Evolutionary conservation across 1,140 invertebrate species (phyloP).

Genomic region (Eupeodes corollae): DNA sequence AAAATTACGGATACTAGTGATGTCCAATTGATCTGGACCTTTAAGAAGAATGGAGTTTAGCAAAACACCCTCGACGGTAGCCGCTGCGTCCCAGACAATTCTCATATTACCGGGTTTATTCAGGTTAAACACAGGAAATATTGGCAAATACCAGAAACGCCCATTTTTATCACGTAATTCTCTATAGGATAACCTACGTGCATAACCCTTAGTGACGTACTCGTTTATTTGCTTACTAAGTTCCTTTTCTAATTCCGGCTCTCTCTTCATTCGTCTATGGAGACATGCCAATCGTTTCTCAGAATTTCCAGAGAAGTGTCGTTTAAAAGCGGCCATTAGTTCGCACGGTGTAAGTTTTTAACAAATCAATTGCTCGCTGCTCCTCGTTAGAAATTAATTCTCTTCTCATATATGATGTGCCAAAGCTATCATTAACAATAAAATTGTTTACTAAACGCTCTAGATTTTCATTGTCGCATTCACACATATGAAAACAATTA

Average conservation of each 20-base stretch:
- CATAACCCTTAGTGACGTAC: slow-evolving; percentile 3
- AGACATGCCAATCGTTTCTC: slow-evolving; percentile 1
- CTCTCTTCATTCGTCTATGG: slow-evolving; percentile 6
- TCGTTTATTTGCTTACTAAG: background rate
- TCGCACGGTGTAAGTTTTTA: background rate
- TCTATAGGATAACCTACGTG: background rate
- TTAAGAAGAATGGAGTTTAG: slow-evolving; percentile 15
- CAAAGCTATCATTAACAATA: background rate
- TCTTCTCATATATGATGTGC: background rate
- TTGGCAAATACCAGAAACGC: slow-evolving; percentile 19
- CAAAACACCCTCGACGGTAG: slow-evolving; percentile 5
- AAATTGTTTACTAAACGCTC: background rate
- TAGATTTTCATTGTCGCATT: background rate
- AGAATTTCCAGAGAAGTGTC: slow-evolving; percentile 11
- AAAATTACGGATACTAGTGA: slow-evolving; percentile 3
- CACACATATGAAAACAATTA: too few species aligned
- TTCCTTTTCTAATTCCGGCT: background rate
- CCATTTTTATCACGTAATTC: background rate
- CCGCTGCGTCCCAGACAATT: slow-evolving; percentile 17
- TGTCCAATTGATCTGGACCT: slow-evolving; percentile 13
- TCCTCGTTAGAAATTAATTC: background rate
- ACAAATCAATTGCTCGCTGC: background rate
- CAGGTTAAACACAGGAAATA: slow-evolving; percentile 15
- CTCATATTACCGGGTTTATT: slow-evolving; percentile 16
- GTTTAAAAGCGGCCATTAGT: slow-evolving; percentile 7